Evolutionary conservation across 2,113 vertebrate species (phyloP), one percentile per base, ranked within the genome.

Genomic region (Fukomys damarensis): DNA sequence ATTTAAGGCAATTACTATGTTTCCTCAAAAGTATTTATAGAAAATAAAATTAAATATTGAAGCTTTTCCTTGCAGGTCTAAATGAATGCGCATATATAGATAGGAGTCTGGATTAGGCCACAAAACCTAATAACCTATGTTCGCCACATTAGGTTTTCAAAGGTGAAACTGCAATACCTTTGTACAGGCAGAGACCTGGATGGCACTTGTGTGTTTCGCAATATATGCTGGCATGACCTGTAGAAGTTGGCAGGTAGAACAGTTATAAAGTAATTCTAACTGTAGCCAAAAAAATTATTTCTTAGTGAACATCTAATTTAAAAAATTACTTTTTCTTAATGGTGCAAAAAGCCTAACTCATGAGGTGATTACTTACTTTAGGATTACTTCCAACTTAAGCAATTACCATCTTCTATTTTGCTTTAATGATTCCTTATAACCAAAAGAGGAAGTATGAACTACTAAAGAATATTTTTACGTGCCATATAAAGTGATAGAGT

Each of bases 231-330:
- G 56, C 63, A 86, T 11, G 35, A 58, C 52, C 83, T 86, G 28
- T 32, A 77, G 52, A 88, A 87, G 32, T 8, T 82, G 82, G 54
- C 74, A 94, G 58, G 87, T 4, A 94, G 24, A 94, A 86, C 3
- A 81, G n/a, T 56, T 92, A 86, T 46, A 22, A 89, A 95, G 87
- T 76, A 96, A 85, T 76, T 77, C 38, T 77, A 89, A 86, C 1
- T 82, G 26, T n/a, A 95, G 89, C 17, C 92, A 97, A 90, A 94
- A 68, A n/a, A 95, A 20, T 49, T 93, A 79, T 91, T 95, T 82
- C 74, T 96, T 82, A 26, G 30, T 43, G 17, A 93, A 83, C 14
- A 88, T 90, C 89, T 54, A 95, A 74, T 82, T 70, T 74, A 87
- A 49, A 83, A 92, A 97, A 95, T 20, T n/a, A 86, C 38, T 72